Percentiles rank a stretch among this genome's conserved stretches.
phyloP scores from a whole-genome alignment of 2,113 vertebrate genomes.

The Leiothrix lutea region DNA sequence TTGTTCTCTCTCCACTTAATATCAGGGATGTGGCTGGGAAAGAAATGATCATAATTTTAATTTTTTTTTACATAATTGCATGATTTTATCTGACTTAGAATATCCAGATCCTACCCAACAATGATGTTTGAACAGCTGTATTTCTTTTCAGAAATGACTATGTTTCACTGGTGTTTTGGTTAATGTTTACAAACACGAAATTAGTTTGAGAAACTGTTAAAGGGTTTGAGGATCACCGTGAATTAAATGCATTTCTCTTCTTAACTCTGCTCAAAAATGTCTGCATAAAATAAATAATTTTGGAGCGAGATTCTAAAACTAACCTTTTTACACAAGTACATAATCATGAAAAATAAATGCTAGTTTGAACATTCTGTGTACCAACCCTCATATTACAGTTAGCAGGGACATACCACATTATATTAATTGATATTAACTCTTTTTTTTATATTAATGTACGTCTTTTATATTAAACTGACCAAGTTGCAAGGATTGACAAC shows the following conservation, averaged over 20 bases:
- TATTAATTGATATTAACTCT: neutral
- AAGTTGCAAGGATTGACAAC: neutral
- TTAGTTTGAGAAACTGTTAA: neutral
- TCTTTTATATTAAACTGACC: neutral
- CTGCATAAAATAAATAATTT: neutral
- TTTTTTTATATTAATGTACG: neutral
- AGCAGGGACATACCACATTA: rapidly evolving
- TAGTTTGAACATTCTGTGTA: neutral
- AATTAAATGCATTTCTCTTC: neutral
- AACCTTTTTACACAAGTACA: neutral
- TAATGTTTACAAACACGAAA: neutral
- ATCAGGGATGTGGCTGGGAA: neutral
- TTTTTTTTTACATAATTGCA: neutral
- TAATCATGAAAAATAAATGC: neutral
- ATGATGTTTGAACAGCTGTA: neutral
- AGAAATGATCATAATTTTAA: neutral
- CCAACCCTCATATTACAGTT: neutral
- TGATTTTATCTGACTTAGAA: neutral
- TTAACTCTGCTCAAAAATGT: neutral
- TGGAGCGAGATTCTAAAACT: neutral
- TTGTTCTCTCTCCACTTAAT: neutral
- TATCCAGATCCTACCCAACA: neutral
- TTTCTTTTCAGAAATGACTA: neutral
- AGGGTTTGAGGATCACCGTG: neutral
- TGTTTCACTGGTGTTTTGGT: neutral